A percentile compares a stretch with the other conserved stretches of the same genome.
phyloP scores from a whole-genome alignment of 2,797 vertebrate species.

The Spea hammondii region DNA sequence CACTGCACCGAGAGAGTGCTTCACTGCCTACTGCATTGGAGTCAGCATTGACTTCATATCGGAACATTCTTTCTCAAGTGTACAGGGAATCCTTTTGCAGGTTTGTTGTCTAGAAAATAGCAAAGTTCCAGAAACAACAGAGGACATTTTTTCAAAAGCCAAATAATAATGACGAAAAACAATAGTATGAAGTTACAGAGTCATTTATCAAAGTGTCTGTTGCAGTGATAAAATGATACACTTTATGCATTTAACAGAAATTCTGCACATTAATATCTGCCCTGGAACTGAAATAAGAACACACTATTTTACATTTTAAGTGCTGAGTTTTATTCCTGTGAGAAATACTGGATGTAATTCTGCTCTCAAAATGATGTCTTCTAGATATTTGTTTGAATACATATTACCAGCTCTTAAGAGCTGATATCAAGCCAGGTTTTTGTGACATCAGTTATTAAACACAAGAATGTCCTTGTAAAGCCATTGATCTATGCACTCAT shows the following conservation, averaged over 20 bases:
- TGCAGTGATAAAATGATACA: not conserved
- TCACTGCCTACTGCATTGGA: slow-evolving; percentile 10
- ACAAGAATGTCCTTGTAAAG: too few species aligned
- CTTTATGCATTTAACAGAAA: not conserved
- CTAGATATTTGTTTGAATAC: too few species aligned
- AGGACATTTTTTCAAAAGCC: not conserved
- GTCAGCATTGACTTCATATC: slow-evolving; percentile 9
- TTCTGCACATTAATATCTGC: not conserved
- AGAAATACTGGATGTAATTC: too few species aligned
- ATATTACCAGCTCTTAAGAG: too few species aligned
- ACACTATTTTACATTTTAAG: too few species aligned
- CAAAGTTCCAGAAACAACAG: not conserved
- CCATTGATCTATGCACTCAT: too few species aligned
- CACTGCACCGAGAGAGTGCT: slow-evolving; percentile 17
- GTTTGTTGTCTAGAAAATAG: not conserved
- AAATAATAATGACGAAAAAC: not conserved
- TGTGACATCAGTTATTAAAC: too few species aligned
- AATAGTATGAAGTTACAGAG: not conserved
- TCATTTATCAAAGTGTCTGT: slow-evolving; percentile 9
- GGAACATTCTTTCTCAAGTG: slow-evolving; percentile 10
- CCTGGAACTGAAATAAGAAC: too few species aligned
- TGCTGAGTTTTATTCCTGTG: too few species aligned
- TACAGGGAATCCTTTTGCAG: slow-evolving; percentile 24
- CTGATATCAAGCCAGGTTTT: too few species aligned
- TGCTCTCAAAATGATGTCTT: too few species aligned